phyloP scores from a whole-genome alignment of 2,797 vertebrate species.

The Agapornis canus region DNA sequence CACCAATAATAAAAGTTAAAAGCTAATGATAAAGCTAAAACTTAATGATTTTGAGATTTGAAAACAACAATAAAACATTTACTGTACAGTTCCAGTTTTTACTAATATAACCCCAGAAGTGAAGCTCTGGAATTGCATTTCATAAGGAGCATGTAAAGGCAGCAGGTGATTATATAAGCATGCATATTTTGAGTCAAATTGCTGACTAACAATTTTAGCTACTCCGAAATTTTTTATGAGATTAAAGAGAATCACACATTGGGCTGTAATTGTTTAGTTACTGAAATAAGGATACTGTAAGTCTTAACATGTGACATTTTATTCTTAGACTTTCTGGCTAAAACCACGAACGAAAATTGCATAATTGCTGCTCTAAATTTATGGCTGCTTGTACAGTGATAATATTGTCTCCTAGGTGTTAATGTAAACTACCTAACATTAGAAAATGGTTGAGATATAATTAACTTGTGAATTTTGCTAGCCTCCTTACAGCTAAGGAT shows the following conservation, averaged over 20 bases:
- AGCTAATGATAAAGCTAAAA: background rate
- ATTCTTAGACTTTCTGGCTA: slow-evolving; percentile 1
- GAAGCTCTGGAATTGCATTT: background rate
- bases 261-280: background rate
- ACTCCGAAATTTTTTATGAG: background rate
- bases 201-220: background rate
- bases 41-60: background rate
- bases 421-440: background rate
- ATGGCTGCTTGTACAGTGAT: slow-evolving; percentile 10
- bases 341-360: slow-evolving; percentile 37
- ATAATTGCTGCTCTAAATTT: slow-evolving; percentile 45
- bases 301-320: background rate
- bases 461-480: background rate
- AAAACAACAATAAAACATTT: background rate
- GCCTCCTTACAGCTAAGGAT: background rate
- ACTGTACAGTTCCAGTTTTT: background rate
- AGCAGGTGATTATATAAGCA: background rate
- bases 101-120: background rate
- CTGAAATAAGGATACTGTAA: background rate
- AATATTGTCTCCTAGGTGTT: background rate
- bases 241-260: background rate
- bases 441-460: background rate
- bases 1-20: background rate
- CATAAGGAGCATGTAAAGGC: background rate
- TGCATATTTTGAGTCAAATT: background rate